phyloP scores from a whole-genome alignment of 2,888 invertebrate genomes.

The Andrena camellia region DNA sequence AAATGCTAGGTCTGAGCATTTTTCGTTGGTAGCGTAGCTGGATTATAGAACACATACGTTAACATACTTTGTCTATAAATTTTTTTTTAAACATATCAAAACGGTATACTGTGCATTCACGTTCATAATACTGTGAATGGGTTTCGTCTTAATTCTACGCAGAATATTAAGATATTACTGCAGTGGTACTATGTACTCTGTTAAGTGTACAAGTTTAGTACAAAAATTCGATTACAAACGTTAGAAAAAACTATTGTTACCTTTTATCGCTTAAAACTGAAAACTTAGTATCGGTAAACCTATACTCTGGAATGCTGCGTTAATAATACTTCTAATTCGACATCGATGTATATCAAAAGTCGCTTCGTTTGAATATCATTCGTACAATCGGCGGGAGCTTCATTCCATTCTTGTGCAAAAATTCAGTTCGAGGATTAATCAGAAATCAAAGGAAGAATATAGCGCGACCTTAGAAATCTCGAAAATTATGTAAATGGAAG shows the following conservation, averaged over 20 bases:
- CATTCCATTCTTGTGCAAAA: slow-evolving; percentile 59
- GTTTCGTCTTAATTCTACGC: slow-evolving; percentile 55
- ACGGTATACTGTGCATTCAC: slow-evolving; percentile 60
- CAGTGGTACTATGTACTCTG: slow-evolving; percentile 39
- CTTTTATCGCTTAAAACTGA: slow-evolving; percentile 46
- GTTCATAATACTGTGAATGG: slow-evolving; percentile 73
- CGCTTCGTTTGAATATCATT: slow-evolving; percentile 41
- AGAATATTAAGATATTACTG: slow-evolving; percentile 57
- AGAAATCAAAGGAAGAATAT: slow-evolving; percentile 43
- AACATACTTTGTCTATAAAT: slow-evolving; percentile 58
- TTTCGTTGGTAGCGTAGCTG: slow-evolving; percentile 62
- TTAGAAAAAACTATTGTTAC: slow-evolving; percentile 56
- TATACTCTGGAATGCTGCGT: slow-evolving; percentile 68
- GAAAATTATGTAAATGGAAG: slow-evolving; percentile 23
- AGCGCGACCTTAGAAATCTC: slow-evolving; percentile 26
- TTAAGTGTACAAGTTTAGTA: slow-evolving; percentile 52
- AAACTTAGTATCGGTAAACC: slow-evolving; percentile 52
- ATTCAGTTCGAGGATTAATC: slow-evolving; percentile 39
- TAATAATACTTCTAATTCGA: slow-evolving; percentile 66
- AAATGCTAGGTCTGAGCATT: slow-evolving; percentile 66
- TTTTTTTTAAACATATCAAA: slow-evolving; percentile 63
- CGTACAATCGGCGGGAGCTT: slow-evolving; percentile 42
- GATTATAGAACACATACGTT: slow-evolving; percentile 67
- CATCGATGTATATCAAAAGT: slow-evolving; percentile 51
- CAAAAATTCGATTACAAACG: slow-evolving; percentile 59